Base-by-base conservation (phyloP, 2,888 invertebrate species). In the Phyto melanocephala region DNA sequence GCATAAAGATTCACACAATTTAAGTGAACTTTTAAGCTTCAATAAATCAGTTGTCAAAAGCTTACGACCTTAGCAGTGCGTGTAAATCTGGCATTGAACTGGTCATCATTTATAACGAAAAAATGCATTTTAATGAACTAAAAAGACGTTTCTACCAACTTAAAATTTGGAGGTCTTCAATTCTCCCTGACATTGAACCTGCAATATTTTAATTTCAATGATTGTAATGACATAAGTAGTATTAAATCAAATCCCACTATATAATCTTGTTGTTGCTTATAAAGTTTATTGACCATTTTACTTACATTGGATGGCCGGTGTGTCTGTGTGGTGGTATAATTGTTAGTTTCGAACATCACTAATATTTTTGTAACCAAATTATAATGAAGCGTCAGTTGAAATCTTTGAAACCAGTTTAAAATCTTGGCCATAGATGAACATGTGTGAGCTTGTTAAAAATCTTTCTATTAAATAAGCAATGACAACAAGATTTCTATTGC, bases 181-280 rank as follows among this genome's bases (percentile, higher is more conserved):
- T 68, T 68, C 13, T 40, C 15, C 17, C 28, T 42, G 40, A 56
- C 68, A 56, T 42, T 68, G 68, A 68, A 68, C 54, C 40, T 68
- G 54, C 28, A 54, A 42, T 40, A 15, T 1, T 54, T 24, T 22
- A 24, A 11, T 37, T 33, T 3, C 17, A 24, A 54, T 28, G 7
- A 54, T 15, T 54, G n/a, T 33, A 33, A 35, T 17, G n/a, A n/a
- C n/a, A n/a, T 56, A n/a, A 56, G 17, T 20, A 22, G 8, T 22
- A 22, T 37, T 50, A 22, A 37, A 4, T 6, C 3, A 22, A 40
- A 52, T 17, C 11, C 45, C 33, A 63, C 28, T 11, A 62, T n/a
- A n/a, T 5, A 22, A 50, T 28, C 6, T 28, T 28, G 20, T 24
- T 24, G 8, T 13, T 24, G 11, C n/a, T 22, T 11, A 52, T 22